Percentiles rank a stretch among this genome's conserved stretches.
phyloP scores from a whole-genome alignment of 2,797 vertebrate genomes.

The Rhinichthys osculus region DNA sequence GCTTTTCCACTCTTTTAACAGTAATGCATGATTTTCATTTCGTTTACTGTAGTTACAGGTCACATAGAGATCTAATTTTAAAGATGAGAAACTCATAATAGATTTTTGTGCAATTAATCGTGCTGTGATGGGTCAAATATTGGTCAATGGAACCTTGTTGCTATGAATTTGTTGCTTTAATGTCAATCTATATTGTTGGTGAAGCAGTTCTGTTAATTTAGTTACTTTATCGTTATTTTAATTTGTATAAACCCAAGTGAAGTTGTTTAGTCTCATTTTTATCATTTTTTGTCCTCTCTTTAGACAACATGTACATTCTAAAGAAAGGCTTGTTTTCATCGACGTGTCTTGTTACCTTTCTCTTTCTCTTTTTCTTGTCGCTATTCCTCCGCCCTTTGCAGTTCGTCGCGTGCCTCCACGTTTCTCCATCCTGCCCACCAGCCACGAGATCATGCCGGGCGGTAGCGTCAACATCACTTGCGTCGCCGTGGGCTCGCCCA shows the following conservation, averaged over 20 bases:
- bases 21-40: not conserved
- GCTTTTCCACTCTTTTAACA: not conserved
- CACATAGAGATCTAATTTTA: constrained; percentile 61
- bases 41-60: constrained; percentile 36
- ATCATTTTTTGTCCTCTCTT: constrained; percentile 76
- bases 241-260: constrained; percentile 67
- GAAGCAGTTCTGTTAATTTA: constrained; percentile 90
- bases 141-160: constrained; percentile 98
- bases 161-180: constrained; percentile 95
- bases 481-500: constrained; percentile 97
- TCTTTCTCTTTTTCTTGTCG: constrained; percentile 70
- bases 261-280: constrained; percentile 77
- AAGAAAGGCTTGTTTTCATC: constrained; percentile 80
- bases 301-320: constrained; percentile 72
- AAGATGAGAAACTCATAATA: constrained; percentile 99
- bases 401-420: constrained; percentile 98
- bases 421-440: constrained; percentile 97
- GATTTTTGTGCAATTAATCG: constrained; percentile 99
- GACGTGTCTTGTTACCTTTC: constrained; percentile 86
- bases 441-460: constrained; percentile 98
- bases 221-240: constrained; percentile 82
- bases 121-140: constrained; percentile 97
- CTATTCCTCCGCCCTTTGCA: constrained; percentile 70
- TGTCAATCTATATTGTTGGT: constrained; percentile 94
- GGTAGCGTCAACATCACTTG: constrained; percentile 99